Evolutionary conservation across 2,888 invertebrate species (phyloP).

Genomic region (Andrena praecox): DNA sequence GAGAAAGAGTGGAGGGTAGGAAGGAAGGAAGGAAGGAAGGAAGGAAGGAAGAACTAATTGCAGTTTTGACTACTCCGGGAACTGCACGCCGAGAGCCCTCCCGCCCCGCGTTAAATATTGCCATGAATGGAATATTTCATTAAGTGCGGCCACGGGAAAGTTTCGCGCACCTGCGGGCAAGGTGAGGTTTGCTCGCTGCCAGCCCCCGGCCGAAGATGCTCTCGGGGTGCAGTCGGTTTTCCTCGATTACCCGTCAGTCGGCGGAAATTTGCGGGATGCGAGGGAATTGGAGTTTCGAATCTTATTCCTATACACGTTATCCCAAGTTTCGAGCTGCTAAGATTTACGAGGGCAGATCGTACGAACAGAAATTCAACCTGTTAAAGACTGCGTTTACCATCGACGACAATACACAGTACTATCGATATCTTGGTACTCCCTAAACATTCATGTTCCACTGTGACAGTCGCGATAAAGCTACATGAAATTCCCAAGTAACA

Average conservation of each 20-base stretch:
- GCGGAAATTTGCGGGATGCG: neutral
- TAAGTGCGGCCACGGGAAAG: constrained; percentile 44
- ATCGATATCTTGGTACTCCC: no score
- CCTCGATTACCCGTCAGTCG: constrained; percentile 14
- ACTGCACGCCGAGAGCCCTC: constrained; percentile 34
- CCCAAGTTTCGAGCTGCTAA: neutral
- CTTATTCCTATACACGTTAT: neutral
- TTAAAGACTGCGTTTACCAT: neutral
- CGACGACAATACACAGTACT: no score
- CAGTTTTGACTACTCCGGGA: constrained; percentile 65
- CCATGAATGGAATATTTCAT: constrained; percentile 71
- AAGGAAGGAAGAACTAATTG: constrained; percentile 65
- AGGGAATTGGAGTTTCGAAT: neutral
- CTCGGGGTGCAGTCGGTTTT: neutral
- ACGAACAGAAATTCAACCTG: neutral
- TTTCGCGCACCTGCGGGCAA: constrained; percentile 46
- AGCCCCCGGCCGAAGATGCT: neutral
- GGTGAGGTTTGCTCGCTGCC: neutral
- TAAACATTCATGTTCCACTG: no score
- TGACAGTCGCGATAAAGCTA: neutral
- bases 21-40: constrained; percentile 2
- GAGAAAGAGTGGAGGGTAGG: neutral
- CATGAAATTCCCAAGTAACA: no score
- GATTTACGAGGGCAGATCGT: constrained; percentile 9
- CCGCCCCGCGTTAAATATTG: constrained; percentile 59